These are phyloP conservation scores for Drosophila neocordata DNA, from an alignment of 1,140 invertebrate genomes.

Conservation along the genomic window DNA sequence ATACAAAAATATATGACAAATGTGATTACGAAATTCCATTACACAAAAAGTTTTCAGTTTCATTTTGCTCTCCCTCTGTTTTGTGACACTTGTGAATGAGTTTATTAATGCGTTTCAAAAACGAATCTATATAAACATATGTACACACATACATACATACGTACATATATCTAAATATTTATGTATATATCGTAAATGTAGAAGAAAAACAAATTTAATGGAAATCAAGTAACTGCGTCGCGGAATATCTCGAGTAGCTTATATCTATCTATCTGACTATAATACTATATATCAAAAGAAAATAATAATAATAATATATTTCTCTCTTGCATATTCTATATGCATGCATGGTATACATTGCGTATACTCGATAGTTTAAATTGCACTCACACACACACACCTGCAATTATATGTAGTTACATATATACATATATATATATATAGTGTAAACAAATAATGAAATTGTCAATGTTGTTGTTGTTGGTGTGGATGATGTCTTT, in stretches of 20 bases:
- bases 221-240: constrained; percentile 74
- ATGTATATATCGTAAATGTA: constrained; percentile 39
- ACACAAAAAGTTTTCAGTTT: background rate
- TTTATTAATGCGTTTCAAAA: constrained; percentile 64
- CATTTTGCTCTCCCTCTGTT: background rate
- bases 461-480: constrained; percentile 47
- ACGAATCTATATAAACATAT: constrained; percentile 13
- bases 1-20: background rate
- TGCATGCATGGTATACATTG: constrained; percentile 41
- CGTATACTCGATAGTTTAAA: constrained; percentile 72
- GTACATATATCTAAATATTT: background rate
- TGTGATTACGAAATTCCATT: constrained; percentile 1
- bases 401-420: background rate
- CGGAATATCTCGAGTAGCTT: constrained; percentile 39
- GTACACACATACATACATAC: background rate
- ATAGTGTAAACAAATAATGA: constrained; percentile 50
- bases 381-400: constrained; percentile 24
- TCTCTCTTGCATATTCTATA: constrained; percentile 14
- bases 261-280: constrained; percentile 21
- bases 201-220: constrained; percentile 36
- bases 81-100: constrained; percentile 48
- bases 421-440: constrained; percentile 1
- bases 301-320: background rate
- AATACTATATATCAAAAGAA: constrained; percentile 52
- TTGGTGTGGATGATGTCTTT: constrained; percentile 22